Conservation (phyloP, 2,888 invertebrate genomes). For the Proisotoma minuta region DNA sequence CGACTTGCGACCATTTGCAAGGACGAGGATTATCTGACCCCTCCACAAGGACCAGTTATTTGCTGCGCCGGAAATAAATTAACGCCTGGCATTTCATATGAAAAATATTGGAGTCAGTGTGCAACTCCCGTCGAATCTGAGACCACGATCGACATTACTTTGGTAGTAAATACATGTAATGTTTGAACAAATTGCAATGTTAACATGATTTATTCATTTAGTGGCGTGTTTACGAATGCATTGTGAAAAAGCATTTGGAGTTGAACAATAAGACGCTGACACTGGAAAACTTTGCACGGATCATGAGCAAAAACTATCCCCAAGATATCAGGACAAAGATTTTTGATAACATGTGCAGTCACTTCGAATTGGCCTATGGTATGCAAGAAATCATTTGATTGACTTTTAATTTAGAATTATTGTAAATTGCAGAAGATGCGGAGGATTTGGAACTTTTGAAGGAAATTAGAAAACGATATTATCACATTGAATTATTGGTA, state of each 20-base stretch:
- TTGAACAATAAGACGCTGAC: neutral
- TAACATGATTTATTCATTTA: neutral
- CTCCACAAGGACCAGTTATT: neutral
- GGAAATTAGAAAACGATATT: neutral
- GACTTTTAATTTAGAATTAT: neutral
- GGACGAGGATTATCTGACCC: neutral
- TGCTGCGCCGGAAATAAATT: neutral
- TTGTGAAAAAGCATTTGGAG: neutral
- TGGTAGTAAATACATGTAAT: conserved; percentile 6
- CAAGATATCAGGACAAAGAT: neutral
- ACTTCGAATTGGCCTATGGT: neutral
- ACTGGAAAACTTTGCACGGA: neutral
- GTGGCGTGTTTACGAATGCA: conserved; percentile 4
- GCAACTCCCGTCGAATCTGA: neutral
- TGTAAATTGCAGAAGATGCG: too few species aligned
- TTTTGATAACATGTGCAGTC: neutral
- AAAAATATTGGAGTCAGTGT: neutral
- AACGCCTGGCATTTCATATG: conserved; percentile 1
- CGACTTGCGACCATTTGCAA: neutral
- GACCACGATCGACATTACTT: neutral
- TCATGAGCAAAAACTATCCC: neutral
- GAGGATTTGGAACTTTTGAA: neutral
- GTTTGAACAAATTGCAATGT: neutral
- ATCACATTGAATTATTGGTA: neutral
- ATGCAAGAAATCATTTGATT: neutral